phyloP scores from a whole-genome alignment of 2,888 invertebrate genomes.

The Tiliacea aurago region DNA sequence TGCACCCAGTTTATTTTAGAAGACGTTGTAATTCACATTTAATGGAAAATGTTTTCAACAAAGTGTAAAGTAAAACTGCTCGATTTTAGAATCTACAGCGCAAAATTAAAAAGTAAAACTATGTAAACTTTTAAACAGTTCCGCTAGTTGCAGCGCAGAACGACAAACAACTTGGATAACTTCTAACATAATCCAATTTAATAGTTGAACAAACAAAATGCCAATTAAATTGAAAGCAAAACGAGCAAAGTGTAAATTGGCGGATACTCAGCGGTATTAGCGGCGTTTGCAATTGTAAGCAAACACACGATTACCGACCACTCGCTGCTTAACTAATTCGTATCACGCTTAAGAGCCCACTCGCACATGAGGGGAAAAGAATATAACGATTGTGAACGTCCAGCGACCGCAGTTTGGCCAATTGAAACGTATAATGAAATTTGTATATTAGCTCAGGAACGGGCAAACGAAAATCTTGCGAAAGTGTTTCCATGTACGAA shows the following conservation, averaged over 20 bases:
- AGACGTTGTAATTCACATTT: conserved; percentile 3
- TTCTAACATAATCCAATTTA: conserved; percentile 67
- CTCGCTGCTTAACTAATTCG: conserved; percentile 86
- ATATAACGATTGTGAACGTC: conserved; percentile 76
- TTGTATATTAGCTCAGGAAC: conserved; percentile 77
- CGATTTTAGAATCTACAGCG: conserved; percentile 42
- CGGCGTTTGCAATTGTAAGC: conserved; percentile 85
- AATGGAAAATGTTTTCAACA: conserved; percentile 5
- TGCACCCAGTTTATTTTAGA: not conserved
- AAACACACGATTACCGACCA: conserved; percentile 81
- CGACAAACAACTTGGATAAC: conserved; percentile 62
- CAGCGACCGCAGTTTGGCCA: conserved; percentile 73
- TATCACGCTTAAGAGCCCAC: conserved; percentile 79
- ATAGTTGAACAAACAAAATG: conserved; percentile 74
- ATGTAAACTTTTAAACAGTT: conserved; percentile 56
- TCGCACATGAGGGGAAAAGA: conserved; percentile 73
- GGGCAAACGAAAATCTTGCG: conserved; percentile 71
- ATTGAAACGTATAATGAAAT: conserved; percentile 82
- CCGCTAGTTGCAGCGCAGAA: conserved; percentile 57
- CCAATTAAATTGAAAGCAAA: conserved; percentile 79
- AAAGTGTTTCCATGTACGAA: conserved; percentile 82
- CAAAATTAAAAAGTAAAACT: conserved; percentile 55
- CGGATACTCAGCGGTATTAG: conserved; percentile 80
- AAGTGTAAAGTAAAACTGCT: conserved; percentile 20
- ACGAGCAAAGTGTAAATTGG: conserved; percentile 80